Evolutionary conservation across 35 echinoderm and acorn worm species (phyloP).

Genomic region (Anneissia japonica): DNA sequence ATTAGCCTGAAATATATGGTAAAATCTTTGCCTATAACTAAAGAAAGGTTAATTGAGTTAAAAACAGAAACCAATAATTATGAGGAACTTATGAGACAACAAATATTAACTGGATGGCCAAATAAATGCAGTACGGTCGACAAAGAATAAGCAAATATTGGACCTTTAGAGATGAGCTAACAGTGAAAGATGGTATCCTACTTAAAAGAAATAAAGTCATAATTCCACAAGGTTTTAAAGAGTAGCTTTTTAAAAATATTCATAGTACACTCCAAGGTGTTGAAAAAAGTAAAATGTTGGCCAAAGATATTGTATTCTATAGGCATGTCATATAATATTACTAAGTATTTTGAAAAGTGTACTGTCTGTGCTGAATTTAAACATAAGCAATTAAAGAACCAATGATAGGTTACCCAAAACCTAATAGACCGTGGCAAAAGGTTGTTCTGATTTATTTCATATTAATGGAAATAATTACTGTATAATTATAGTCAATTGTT

Average conservation of each 20-base stretch:
- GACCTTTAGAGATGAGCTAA: constrained; percentile 47
- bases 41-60: constrained; percentile 13
- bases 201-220: constrained; percentile 14
- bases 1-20: constrained; percentile 10
- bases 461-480: constrained; percentile 11
- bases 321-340: constrained; percentile 34
- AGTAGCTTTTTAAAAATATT: constrained; percentile 19
- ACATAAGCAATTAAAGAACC: constrained; percentile 31
- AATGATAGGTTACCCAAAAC: constrained; percentile 33
- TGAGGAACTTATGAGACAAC: neutral
- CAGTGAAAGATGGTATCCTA: constrained; percentile 32
- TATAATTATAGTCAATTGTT: constrained; percentile 27
- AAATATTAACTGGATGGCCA: constrained; percentile 60
- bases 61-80: constrained; percentile 32
- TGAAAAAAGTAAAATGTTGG: constrained; percentile 27
- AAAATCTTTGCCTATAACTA: constrained; percentile 4
- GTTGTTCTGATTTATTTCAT: constrained; percentile 41
- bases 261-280: constrained; percentile 65
- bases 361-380: constrained; percentile 15
- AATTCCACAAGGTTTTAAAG: neutral
- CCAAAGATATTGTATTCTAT: constrained; percentile 45
- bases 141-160: too few species aligned
- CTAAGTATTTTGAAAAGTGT: constrained; percentile 18
- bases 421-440: constrained; percentile 31
- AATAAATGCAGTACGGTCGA: constrained; percentile 1